phyloP scores from a whole-genome alignment of 2,113 vertebrate species.

The Turnix velox region DNA sequence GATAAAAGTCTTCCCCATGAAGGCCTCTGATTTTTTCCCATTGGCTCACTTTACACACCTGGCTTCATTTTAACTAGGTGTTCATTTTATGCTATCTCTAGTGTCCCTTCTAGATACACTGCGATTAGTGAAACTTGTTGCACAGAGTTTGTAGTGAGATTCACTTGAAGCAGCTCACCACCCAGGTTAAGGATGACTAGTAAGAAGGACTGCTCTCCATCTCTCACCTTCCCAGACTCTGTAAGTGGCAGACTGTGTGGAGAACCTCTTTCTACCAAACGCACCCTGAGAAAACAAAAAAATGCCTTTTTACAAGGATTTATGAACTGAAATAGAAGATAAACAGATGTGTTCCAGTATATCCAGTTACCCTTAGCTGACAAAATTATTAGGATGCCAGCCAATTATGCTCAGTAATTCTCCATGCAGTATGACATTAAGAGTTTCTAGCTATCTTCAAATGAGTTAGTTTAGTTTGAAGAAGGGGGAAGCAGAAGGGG shows the following conservation, averaged over 20 bases:
- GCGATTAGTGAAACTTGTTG: background rate
- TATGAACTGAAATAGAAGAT: background rate
- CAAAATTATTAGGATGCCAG: background rate
- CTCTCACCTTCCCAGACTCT: constrained; percentile 93
- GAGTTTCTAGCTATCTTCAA: background rate
- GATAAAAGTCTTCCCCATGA: background rate
- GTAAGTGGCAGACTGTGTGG: constrained; percentile 93
- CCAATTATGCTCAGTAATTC: background rate
- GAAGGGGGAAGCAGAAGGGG: too few relatives aligned
- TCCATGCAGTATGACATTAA: background rate
- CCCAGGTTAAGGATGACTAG: background rate
- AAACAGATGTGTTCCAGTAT: background rate
- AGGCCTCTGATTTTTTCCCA: background rate
- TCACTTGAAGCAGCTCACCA: background rate
- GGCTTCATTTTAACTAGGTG: background rate
- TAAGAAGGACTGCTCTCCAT: background rate
- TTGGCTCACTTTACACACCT: background rate
- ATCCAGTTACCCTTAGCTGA: background rate
- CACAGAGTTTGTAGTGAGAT: background rate
- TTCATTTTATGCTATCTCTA: background rate
- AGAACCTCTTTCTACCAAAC: constrained; percentile 92
- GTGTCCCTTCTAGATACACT: background rate
- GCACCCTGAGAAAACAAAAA: constrained; percentile 79
- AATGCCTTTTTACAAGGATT: background rate
- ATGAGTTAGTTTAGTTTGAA: background rate